These are phyloP conservation scores for Myxocyprinus asiaticus DNA, from an alignment of 2,113 vertebrate species.

Conservation along the genomic window DNA sequence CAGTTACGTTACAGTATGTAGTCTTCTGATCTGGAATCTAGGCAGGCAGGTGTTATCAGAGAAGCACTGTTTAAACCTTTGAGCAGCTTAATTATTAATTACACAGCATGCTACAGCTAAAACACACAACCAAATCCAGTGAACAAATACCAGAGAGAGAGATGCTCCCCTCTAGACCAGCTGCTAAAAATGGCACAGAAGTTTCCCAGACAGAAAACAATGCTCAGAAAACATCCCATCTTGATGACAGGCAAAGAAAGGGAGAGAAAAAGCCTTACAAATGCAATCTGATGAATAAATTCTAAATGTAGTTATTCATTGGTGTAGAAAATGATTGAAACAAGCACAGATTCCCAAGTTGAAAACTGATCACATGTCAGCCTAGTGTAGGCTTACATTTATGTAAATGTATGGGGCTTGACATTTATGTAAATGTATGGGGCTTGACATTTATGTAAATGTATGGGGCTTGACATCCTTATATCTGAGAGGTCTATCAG, in stretches of 20 bases:
- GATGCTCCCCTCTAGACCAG: background rate
- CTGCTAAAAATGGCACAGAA: background rate
- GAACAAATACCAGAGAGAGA: constrained; percentile 51
- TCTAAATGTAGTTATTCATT: constrained; percentile 69
- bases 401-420: background rate
- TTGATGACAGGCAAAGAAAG: constrained; percentile 59
- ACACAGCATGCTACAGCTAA: constrained; percentile 56
- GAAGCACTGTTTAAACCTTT: background rate
- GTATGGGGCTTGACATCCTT: background rate
- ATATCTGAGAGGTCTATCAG: background rate
- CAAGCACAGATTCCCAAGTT: constrained; percentile 55
- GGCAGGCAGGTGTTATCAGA: no score
- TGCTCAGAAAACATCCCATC: constrained; percentile 51
- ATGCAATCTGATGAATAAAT: constrained; percentile 51
- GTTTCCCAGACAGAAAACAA: constrained; percentile 15
- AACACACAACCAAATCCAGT: constrained; percentile 46
- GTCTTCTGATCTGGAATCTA: no score
- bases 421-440: background rate
- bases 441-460: background rate
- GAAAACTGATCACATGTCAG: constrained; percentile 57
- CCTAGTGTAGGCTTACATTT: background rate
- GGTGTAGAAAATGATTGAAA: constrained; percentile 65
- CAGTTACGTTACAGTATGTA: no score
- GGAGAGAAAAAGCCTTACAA: constrained; percentile 54
- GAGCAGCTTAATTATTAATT: constrained; percentile 52